phyloP scores from a whole-genome alignment of 2,797 vertebrate species.

The Macroramphosus scolopax region DNA sequence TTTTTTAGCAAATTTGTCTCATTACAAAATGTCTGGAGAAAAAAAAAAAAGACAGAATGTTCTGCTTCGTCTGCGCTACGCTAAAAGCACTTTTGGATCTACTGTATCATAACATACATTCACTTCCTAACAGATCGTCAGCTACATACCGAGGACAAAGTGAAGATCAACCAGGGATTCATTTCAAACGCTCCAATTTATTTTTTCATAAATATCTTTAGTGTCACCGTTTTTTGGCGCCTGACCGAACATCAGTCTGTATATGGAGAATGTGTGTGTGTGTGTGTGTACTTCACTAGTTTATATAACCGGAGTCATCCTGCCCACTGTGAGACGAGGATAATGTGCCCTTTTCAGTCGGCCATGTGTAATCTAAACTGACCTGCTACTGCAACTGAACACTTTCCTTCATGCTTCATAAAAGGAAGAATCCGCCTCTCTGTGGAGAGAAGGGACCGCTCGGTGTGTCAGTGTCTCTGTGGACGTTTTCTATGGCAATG shows the following conservation, averaged over 20 bases:
- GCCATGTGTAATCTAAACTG: conserved; percentile 33
- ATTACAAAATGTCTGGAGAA: conserved; percentile 54
- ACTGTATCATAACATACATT: conserved; percentile 53
- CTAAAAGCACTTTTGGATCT: conserved; percentile 69
- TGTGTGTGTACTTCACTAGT: conserved; percentile 17
- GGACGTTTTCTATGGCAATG: conserved; percentile 37
- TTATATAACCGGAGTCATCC: conserved; percentile 32
- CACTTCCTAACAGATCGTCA: conserved; percentile 42
- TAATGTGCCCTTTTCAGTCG: conserved; percentile 53
- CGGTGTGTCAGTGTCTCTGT: not conserved
- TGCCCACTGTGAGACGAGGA: conserved; percentile 57
- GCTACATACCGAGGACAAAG: conserved; percentile 25
- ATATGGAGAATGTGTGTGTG: conserved; percentile 11
- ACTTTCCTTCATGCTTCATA: conserved; percentile 40
- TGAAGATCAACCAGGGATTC: conserved; percentile 17
- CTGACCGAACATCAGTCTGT: conserved; percentile 17
- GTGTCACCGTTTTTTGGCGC: conserved; percentile 33
- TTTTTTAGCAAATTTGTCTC: conserved; percentile 54
- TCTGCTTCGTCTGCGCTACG: conserved; percentile 45
- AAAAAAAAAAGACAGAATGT: conserved; percentile 42
- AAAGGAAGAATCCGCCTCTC: conserved; percentile 12
- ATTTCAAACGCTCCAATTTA: conserved; percentile 9
- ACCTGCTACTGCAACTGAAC: conserved; percentile 35
- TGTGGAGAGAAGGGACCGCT: not conserved
- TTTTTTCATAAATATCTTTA: conserved; percentile 64